Base-by-base conservation (phyloP, 2,113 vertebrate species). In the Cariama cristata region DNA sequence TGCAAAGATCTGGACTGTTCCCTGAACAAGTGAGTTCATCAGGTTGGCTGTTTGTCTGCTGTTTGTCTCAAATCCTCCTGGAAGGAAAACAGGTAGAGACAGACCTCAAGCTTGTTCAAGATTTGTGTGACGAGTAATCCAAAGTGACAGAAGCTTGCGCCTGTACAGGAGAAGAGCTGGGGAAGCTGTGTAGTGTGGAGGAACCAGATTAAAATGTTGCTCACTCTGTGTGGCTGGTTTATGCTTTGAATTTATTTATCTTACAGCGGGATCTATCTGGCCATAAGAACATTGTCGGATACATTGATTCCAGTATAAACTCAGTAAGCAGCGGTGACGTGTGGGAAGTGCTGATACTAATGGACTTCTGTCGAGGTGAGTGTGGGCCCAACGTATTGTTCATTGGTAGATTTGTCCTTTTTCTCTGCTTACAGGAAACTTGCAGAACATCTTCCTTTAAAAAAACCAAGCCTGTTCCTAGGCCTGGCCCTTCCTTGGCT, bases 281-380 rank as follows among this genome's bases (percentile, higher is more conserved):
- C 71, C 99, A 99, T 98, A 99, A 99, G 98, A 99, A 99, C 98
- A 99, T 99, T 16, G 99, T 99, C 18, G 99, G 99, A 11, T 99
- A 99, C 98, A 99, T 99, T 74, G 99, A 99, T 95, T 99, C 99
- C 96, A 99, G 99, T 86, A 99, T 99, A 95, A 99, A 99, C 75
- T 98, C 98, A 5, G 98, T 99, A 5, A 99, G 99, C 97, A 99
- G 99, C 0, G 99, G 99, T 2, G 99, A 99, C 5, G 99, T 99
- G 16, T 99, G 99, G 99, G 99, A 99, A 86, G 99, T 99, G 91
- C 98, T 99, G 86, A 99, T 99, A 93, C 98, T 99, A 44, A 99
- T 99, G 99, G 99, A 99, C 97, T 99, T 99, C 97, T 99, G 99
- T 97, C 98, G 99, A 98, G 99, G 99, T 99, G 97, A 98, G 98